These are phyloP conservation scores for Cyphomyrus plagiostoma DNA, from an alignment of 2,113 vertebrate genomes.

Conservation along the genomic window DNA sequence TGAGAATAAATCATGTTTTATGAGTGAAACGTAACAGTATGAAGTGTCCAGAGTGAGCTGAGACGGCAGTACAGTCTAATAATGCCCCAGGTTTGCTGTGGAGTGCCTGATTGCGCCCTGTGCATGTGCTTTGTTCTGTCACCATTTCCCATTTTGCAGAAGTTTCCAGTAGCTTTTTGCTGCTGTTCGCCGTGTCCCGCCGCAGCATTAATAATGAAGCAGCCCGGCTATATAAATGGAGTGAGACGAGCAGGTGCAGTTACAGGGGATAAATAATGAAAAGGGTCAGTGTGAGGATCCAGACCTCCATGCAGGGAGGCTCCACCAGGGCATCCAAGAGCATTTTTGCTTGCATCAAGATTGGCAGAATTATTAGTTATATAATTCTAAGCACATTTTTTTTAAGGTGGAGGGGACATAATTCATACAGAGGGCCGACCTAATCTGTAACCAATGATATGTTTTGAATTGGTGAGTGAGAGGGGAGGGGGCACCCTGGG, in stretches of 20 bases:
- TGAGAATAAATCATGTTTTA: not conserved
- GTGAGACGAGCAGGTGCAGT: not conserved
- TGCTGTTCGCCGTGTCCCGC: not conserved
- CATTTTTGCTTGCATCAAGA: not conserved
- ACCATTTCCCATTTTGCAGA: not conserved
- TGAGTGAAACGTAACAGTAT: not conserved
- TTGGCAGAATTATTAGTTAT: not conserved
- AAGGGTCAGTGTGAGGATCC: not conserved
- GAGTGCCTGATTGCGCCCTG: not conserved
- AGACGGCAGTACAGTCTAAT: not conserved
- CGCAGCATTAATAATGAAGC: not conserved
- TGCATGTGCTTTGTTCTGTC: not conserved
- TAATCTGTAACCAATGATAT: not conserved
- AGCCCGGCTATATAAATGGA: not conserved
- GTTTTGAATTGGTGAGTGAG: not conserved
- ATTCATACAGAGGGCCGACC: not conserved
- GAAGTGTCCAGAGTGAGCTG: not conserved
- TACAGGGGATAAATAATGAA: not conserved
- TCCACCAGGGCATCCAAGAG: not conserved
- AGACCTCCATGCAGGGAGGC: not conserved
- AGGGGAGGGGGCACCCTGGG: not conserved
- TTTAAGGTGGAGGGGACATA: not conserved
- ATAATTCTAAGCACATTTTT: not conserved
- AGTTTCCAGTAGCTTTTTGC: not conserved
- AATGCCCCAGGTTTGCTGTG: not conserved